These are phyloP conservation scores for Tragelaphus strepsiceros DNA, from an alignment of 2,113 vertebrate genomes.

Conservation along the genomic window DNA sequence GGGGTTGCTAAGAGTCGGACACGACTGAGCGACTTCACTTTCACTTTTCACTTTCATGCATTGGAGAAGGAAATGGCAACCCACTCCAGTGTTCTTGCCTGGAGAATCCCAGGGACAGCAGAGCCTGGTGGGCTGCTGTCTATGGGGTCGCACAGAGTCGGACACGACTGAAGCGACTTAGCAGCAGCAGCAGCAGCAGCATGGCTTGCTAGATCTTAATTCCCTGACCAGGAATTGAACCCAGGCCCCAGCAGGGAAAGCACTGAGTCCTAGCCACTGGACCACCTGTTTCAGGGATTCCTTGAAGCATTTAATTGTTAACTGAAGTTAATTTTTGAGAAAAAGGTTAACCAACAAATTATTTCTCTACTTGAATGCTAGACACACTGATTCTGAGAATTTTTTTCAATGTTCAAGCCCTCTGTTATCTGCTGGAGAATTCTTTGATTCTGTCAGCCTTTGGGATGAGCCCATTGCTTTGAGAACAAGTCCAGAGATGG, in stretches of 20 bases:
- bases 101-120: too few species aligned
- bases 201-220: neutral
- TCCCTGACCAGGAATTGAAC: neutral
- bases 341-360: neutral
- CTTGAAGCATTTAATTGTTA: neutral
- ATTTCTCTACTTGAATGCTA: neutral
- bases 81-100: too few species aligned
- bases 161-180: too few species aligned
- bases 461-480: neutral
- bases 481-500: neutral
- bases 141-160: too few species aligned
- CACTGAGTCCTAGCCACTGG: neutral
- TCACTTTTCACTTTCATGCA: too few species aligned
- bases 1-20: too few species aligned
- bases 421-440: neutral
- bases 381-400: neutral
- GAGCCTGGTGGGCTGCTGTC: too few species aligned
- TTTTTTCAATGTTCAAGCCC: neutral
- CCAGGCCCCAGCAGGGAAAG: neutral
- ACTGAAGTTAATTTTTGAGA: neutral
- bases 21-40: too few species aligned
- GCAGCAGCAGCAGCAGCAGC: neutral
- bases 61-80: too few species aligned
- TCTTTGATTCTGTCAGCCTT: neutral
- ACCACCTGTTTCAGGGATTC: neutral